phyloP scores from a whole-genome alignment of 2,113 vertebrate species.

The Synchiropus splendidus region DNA sequence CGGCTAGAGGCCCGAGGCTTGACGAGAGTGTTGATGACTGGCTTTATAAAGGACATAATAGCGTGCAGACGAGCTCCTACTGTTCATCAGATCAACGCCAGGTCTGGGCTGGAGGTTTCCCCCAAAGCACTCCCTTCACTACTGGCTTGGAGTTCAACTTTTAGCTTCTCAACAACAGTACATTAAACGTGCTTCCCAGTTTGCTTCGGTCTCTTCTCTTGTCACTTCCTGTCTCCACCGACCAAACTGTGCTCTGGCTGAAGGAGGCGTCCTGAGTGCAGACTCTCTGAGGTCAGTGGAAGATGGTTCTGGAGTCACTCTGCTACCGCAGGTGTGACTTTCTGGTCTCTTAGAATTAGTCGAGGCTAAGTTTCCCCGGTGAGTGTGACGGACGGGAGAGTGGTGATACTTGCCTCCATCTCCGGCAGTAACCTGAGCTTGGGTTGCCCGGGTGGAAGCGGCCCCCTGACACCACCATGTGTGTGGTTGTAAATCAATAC shows the following conservation, averaged over 20 bases:
- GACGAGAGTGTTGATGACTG: slow-evolving; percentile 28
- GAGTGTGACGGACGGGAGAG: neutral
- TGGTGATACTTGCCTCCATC: slow-evolving; percentile 7
- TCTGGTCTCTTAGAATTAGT: neutral
- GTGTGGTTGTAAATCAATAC: slow-evolving; percentile 24
- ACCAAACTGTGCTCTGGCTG: too few relatives aligned
- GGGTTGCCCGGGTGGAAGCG: neutral
- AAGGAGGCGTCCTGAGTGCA: too few relatives aligned
- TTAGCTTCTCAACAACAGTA: too few relatives aligned
- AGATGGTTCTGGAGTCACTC: too few relatives aligned
- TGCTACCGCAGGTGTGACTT: slow-evolving; percentile 9
- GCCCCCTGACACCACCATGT: slow-evolving; percentile 7
- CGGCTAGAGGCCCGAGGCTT: slow-evolving; percentile 13
- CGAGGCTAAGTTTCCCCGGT: neutral
- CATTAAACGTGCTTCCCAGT: too few relatives aligned
- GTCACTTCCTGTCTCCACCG: too few relatives aligned
- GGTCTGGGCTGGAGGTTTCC: too few relatives aligned
- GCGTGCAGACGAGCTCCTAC: slow-evolving; percentile 3
- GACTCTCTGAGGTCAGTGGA: too few relatives aligned
- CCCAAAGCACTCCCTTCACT: too few relatives aligned
- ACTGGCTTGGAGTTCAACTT: too few relatives aligned
- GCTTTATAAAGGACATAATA: slow-evolving; percentile 27
- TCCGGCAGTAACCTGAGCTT: slow-evolving; percentile 21
- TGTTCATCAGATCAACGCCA: slow-evolving; percentile 1
- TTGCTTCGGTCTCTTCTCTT: too few relatives aligned